A percentile compares a stretch with the other conserved stretches of the same genome.
Evolutionary conservation across 2,113 vertebrate genomes (phyloP).

Genomic region (Sorex fumeus): DNA sequence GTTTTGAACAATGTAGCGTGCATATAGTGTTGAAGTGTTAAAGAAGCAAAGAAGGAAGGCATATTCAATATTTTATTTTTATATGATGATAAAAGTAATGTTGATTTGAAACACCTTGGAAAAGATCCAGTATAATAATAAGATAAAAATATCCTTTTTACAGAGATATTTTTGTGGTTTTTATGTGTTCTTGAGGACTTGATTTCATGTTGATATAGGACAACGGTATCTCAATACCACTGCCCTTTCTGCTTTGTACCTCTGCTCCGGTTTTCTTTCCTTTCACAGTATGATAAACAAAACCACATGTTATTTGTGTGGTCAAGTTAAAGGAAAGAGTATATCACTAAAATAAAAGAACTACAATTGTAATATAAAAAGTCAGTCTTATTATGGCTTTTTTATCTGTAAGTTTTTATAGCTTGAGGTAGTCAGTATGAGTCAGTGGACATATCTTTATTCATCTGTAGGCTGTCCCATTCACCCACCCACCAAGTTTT

Average conservation of each 20-base stretch:
- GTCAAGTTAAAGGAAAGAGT: slow-evolving; percentile 69
- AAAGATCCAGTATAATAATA: slow-evolving; percentile 16
- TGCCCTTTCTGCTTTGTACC: slow-evolving; percentile 55
- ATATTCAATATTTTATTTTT: slow-evolving; percentile 3
- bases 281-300: slow-evolving; percentile 70
- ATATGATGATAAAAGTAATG: slow-evolving; percentile 10
- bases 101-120: not conserved
- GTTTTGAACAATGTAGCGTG: slow-evolving; percentile 1
- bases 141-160: slow-evolving; percentile 36
- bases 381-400: slow-evolving; percentile 35
- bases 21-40: not conserved
- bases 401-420: slow-evolving; percentile 47
- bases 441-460: slow-evolving; percentile 12
- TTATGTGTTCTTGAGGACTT: not conserved
- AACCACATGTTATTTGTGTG: slow-evolving; percentile 78
- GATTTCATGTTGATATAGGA: not conserved
- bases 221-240: not conserved
- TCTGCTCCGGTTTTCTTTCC: slow-evolving; percentile 75
- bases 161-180: not conserved
- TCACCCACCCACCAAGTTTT: slow-evolving; percentile 27
- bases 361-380: slow-evolving; percentile 63
- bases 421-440: not conserved
- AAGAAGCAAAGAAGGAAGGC: slow-evolving; percentile 42
- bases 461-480: not conserved
- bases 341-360: slow-evolving; percentile 72